Base-by-base conservation (phyloP, 2,888 invertebrate genomes). In the Abrostola tripartita region DNA sequence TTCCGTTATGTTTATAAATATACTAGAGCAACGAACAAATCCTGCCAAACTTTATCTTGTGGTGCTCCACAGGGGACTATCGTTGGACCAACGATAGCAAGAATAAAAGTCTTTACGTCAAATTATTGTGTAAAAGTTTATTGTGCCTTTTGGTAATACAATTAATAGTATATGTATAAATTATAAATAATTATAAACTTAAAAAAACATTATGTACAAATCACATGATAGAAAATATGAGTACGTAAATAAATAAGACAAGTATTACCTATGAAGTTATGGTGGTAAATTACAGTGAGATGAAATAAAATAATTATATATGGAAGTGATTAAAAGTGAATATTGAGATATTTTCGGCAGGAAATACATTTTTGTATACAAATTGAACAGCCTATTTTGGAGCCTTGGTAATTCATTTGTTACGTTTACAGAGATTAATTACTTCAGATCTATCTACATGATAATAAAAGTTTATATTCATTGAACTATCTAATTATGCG, bases 91-190 rank as follows among this genome's bases (percentile, higher is more conserved):
- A 5, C 11, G 0, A 12, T 11, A 8, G 6, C 12, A 38, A 51
- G 52, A 73, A 68, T 59, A 52, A 47, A 63, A 67, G 6, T 9
- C n/a, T 14, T 14, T 37, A 37, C 47, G 0, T 52, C 63, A 63
- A 68, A 64, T 40, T 66, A 61, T 69, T 75, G 81, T 86, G 85
- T 83, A 85, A 86, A 86, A 84, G 74, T 90, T 89, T 89, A 89
- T 85, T 89, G 82, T 85, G 82, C 78, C 78, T 75, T 77, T 78
- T 82, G 63, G 72, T 83, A 83, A 78, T 85, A 83, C 79, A 84
- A 79, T 77, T 24, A 24, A 24, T 24, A 24, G 24, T 24, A 24
- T 61, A 55, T 12, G 63, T 70, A 69, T 69, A 78, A 52, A 62
- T 75, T 71, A 64, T 74, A 74, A 70, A 74, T 69, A 70, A 67